phyloP scores from a whole-genome alignment of 2,797 vertebrate genomes.

The Sebastes nivosus region DNA sequence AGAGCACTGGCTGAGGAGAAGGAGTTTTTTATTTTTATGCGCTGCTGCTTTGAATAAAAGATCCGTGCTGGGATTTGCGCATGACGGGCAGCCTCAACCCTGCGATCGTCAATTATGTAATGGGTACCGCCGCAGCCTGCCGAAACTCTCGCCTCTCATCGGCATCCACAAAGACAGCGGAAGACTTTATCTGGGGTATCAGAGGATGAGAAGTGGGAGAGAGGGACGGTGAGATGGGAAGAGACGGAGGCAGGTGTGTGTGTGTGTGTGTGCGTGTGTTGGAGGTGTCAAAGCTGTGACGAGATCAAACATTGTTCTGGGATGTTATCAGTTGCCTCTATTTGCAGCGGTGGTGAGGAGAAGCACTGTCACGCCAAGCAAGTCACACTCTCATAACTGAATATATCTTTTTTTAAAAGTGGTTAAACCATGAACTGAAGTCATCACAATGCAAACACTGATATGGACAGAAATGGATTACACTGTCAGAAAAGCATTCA shows the following conservation, averaged over 20 bases:
- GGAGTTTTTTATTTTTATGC: conserved; percentile 38
- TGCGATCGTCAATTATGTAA: conserved; percentile 66
- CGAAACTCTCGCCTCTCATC: conserved; percentile 20
- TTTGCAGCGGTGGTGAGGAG: not conserved
- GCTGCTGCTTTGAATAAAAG: conserved; percentile 62
- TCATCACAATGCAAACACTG: conserved; percentile 14
- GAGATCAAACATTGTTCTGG: conserved; percentile 48
- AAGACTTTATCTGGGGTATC: conserved; percentile 47
- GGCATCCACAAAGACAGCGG: conserved; percentile 44
- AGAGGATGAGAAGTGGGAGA: conserved; percentile 35
- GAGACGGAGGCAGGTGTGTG: conserved; percentile 1
- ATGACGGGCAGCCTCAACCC: conserved; percentile 38
- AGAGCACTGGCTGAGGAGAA: conserved; percentile 17
- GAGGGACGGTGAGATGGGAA: not conserved
- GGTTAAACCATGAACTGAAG: not conserved
- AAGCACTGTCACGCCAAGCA: not conserved
- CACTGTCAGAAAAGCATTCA: conserved; percentile 1
- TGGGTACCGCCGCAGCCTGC: conserved; percentile 17
- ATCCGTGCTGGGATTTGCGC: conserved; percentile 41
- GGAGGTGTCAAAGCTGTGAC: conserved; percentile 16
- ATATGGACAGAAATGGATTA: conserved; percentile 20
- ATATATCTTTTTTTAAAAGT: not conserved
- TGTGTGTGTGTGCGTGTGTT: not conserved
- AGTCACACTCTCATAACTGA: conserved; percentile 7
- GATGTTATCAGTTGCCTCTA: conserved; percentile 31